Evolutionary conservation across 2,797 vertebrate genomes (phyloP).

Genomic region (Tenualosa ilisha): DNA sequence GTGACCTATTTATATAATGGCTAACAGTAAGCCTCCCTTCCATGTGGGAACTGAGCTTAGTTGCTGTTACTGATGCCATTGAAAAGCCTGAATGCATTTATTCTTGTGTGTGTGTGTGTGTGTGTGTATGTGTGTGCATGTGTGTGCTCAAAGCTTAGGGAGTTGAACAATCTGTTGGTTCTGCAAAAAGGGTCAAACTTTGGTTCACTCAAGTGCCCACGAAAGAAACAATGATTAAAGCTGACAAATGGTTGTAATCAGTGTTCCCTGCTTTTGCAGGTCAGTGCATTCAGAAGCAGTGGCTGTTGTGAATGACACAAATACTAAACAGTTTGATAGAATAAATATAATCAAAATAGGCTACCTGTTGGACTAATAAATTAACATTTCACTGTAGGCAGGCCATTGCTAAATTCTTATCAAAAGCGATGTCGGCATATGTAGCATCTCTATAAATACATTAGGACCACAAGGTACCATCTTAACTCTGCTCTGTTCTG

Average conservation of each 20-base stretch:
- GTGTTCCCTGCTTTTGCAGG: background rate
- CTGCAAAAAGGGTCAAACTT: background rate
- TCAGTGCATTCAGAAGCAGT: background rate
- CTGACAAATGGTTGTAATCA: background rate
- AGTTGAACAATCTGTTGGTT: background rate
- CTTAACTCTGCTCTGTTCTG: background rate
- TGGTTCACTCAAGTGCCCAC: background rate
- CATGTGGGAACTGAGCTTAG: background rate
- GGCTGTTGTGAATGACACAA: background rate
- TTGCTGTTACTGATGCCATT: background rate
- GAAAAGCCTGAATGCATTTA: background rate
- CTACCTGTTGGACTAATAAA: too few relatives aligned
- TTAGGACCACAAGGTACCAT: background rate
- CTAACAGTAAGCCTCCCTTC: background rate
- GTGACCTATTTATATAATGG: constrained; percentile 11
- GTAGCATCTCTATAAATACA: background rate
- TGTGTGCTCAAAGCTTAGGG: background rate
- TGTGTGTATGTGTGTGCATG: too few relatives aligned
- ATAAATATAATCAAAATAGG: too few relatives aligned
- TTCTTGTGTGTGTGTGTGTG: background rate
- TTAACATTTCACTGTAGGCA: too few relatives aligned
- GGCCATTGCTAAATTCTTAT: too few relatives aligned
- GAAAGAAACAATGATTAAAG: background rate
- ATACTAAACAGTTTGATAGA: background rate
- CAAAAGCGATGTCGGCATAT: too few relatives aligned